Base-by-base conservation (phyloP, 1,140 invertebrate species). In the Zaprionus davidi region DNA sequence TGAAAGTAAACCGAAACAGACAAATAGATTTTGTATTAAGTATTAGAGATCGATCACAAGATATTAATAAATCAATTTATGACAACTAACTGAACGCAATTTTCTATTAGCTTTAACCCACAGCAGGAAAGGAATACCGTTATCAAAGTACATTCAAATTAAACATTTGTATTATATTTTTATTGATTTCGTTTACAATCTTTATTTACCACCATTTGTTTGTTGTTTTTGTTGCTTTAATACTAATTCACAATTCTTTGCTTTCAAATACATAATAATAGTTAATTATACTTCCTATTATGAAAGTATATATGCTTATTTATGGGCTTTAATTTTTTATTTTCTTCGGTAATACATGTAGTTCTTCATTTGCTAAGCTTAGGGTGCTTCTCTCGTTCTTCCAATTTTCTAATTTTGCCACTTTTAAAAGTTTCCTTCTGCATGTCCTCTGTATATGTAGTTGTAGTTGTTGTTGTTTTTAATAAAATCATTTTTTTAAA, bases 191-290 rank as follows among this genome's bases (percentile, higher is more conserved):
- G 73, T 81, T 80, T 85, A 88, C 81, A 83, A 81, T 84, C 77
- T 87, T 87, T 87, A 88, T 88, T 88, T 83, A 81, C 85, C 75
- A 73, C 59, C 84, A 73, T 76, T 81, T 88, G 78, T 82, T 84
- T 88, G 78, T 75, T 77, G 72, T 85, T 82, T 79, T 78, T 70
- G 65, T 85, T 63, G 71, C 53, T 83, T 87, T 87, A 87, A 84
- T 88, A 88, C 84, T 87, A 87, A 88, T 87, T 87, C 84, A 87
- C 84, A 87, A 88, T 87, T 79, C 84, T 88, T 88, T 87, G 81
- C 69, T 88, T 78, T 88, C 78, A 84, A 87, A 87, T 87, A 87
- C 85, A 84, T 87, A 83, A 80, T 84, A 87, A 88, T 87, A 83
- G 78, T 78, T 83, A 76, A 76, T 87, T 75, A 88, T 87, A 83